Evolutionary conservation across 2,888 invertebrate genomes (phyloP), one percentile per base, ranked within the genome.

Genomic region (Yponomeuta cagnagella): DNA sequence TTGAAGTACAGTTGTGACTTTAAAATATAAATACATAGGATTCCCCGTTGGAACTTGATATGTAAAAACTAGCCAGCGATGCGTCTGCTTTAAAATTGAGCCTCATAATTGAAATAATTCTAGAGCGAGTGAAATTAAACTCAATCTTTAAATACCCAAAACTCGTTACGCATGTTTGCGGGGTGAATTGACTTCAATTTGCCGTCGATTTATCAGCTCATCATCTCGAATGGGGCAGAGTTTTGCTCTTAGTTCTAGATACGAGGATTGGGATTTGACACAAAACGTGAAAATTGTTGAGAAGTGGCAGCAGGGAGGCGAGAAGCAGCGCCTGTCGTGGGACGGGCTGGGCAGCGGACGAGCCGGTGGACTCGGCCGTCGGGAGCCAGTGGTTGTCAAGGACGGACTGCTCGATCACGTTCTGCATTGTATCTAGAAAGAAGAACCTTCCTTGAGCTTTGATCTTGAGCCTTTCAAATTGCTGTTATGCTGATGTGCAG

Each of bases 351-450:
- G 83, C 78, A 63, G 76, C 77, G 68, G 77, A 80, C 58, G 85
- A 82, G n/a, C 85, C 87, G 1, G 85, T 82, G 0, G 91, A 91
- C 72, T 90, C 90, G 8, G 85, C 90, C 78, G 93, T 92, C 8
- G 92, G 91, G 33, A 92, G 80, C 91, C 91, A 92, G 78, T 90
- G 87, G 84, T 92, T 92, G 83, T 92, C 92, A 58, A 92, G 86
- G 37, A 93, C 92, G 52, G 93, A 92, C 79, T 92, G 92, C 77
- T 93, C 92, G 70, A 92, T 90, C 37, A 92, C 89, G 73, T 92
- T 92, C 79, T 92, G 92, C 88, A 92, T 88, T 72, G 92, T 90
- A 78, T 92, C 92, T 91, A 80, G 71, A 77, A 75, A 75, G 72
- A 72, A 77, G 74, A 71, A 71, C 43, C 68, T 68, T 48, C 68